Evolutionary conservation across 1,140 invertebrate genomes (phyloP).

Genomic region (Luehdorfia chinensis): DNA sequence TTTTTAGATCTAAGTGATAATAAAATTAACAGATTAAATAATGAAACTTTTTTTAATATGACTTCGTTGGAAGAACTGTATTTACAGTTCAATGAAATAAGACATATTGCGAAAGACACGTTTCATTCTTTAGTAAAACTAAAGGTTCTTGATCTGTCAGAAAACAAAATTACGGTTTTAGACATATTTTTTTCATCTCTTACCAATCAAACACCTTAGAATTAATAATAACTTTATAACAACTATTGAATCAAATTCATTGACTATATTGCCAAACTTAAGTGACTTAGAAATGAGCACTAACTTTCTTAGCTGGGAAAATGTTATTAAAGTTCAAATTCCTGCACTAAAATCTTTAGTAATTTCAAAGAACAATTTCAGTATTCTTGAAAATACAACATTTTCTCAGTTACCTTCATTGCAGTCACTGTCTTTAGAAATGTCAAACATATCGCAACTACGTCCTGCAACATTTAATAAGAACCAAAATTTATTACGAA

Average conservation of each 20-base stretch:
- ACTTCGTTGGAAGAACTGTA: slow-evolving; percentile 82
- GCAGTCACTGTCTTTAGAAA: slow-evolving; percentile 83
- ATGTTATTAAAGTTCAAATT: slow-evolving; percentile 61
- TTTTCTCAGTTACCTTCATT: slow-evolving; percentile 86
- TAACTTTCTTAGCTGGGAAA: slow-evolving; percentile 77
- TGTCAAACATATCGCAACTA: slow-evolving; percentile 81
- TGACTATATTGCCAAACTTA: slow-evolving; percentile 78
- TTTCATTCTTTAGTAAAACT: slow-evolving; percentile 81
- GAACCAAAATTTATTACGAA: slow-evolving; percentile 83
- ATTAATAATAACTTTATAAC: slow-evolving; percentile 79
- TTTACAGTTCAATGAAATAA: slow-evolving; percentile 80
- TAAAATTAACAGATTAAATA: slow-evolving; percentile 80
- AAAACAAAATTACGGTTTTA: slow-evolving; percentile 80
- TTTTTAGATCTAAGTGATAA: slow-evolving; percentile 90
- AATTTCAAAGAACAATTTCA: slow-evolving; percentile 88
- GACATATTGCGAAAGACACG: slow-evolving; percentile 79
- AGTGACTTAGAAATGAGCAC: slow-evolving; percentile 80
- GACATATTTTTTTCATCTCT: slow-evolving; percentile 80
- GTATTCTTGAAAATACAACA: slow-evolving; percentile 80
- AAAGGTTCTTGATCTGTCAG: slow-evolving; percentile 81
- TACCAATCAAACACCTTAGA: slow-evolving; percentile 79
- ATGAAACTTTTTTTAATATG: slow-evolving; percentile 81
- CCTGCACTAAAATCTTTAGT: slow-evolving; percentile 79
- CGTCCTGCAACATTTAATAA: slow-evolving; percentile 84
- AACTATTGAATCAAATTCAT: slow-evolving; percentile 78